Evolutionary conservation across 2,888 invertebrate genomes (phyloP).

Genomic region (Catocala nupta): DNA sequence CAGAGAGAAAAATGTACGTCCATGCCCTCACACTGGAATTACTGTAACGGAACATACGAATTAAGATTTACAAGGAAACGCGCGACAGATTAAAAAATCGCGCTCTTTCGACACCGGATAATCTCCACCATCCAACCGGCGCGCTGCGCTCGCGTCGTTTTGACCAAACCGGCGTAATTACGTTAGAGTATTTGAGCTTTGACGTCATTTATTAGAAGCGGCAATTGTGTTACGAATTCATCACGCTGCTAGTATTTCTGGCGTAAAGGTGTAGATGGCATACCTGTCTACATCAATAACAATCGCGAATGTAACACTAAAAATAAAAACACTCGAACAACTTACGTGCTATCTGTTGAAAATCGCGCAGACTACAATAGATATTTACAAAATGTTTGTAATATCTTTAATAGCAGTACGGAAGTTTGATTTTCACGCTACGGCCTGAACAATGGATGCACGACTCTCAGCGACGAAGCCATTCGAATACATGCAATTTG

Average conservation of each 20-base stretch:
- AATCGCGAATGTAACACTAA: slow-evolving; percentile 43
- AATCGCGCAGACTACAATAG: slow-evolving; percentile 63
- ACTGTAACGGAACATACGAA: slow-evolving; percentile 80
- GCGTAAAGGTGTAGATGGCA: slow-evolving; percentile 43
- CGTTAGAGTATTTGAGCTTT: slow-evolving; percentile 33
- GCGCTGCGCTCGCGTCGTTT: slow-evolving; percentile 39
- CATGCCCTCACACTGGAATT: slow-evolving; percentile 73
- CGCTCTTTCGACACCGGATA: slow-evolving; percentile 56
- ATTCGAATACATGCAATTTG: slow-evolving; percentile 61
- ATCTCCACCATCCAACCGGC: slow-evolving; percentile 43
- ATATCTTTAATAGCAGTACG: slow-evolving; percentile 67
- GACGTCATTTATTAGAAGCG: slow-evolving; percentile 42
- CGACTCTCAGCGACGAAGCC: slow-evolving; percentile 57
- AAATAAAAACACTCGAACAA: slow-evolving; percentile 44
- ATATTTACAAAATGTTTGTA: slow-evolving; percentile 66
- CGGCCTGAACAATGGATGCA: slow-evolving; percentile 67
- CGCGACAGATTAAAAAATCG: slow-evolving; percentile 68
- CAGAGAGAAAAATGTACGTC: slow-evolving; percentile 74
- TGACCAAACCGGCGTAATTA: slow-evolving; percentile 42
- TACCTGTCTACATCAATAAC: slow-evolving; percentile 52
- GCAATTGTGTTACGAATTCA: slow-evolving; percentile 39
- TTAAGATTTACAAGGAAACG: slow-evolving; percentile 77
- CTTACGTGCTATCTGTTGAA: slow-evolving; percentile 45
- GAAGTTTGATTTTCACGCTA: slow-evolving; percentile 76
- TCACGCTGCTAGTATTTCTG: slow-evolving; percentile 40